A percentile compares a stretch with the other conserved stretches of the same genome.
Evolutionary conservation across 2,888 invertebrate genomes (phyloP).

Genomic region (Eupelmus urozonus): DNA sequence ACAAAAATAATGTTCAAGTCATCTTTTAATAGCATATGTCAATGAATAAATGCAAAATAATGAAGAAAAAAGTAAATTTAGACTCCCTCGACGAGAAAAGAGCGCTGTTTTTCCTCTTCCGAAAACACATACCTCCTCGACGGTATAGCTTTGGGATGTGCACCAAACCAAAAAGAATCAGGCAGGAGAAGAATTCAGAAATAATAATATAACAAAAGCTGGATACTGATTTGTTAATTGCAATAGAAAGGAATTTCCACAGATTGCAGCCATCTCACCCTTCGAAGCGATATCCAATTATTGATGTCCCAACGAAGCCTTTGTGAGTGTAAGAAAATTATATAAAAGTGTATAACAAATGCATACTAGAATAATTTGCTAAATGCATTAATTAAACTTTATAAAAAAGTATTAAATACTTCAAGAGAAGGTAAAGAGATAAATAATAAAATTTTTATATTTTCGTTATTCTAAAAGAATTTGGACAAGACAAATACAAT

Average conservation of each 20-base stretch:
- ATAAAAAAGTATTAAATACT: too few relatives aligned
- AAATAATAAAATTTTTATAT: too few relatives aligned
- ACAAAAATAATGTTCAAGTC: too few relatives aligned
- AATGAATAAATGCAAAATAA: neutral
- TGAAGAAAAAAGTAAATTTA: neutral
- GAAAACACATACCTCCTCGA: slow-evolving; percentile 46
- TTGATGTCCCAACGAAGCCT: neutral
- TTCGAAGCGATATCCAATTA: slow-evolving; percentile 14
- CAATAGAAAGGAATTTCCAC: slow-evolving; percentile 3
- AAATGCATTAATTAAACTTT: too few relatives aligned
- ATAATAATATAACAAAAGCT: slow-evolving; percentile 23
- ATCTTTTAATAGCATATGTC: too few relatives aligned
- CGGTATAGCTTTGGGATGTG: slow-evolving; percentile 26
- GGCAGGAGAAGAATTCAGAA: too few relatives aligned
- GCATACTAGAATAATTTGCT: too few relatives aligned
- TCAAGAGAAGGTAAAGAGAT: too few relatives aligned
- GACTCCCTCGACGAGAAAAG: slow-evolving; percentile 34
- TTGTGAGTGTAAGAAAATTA: slow-evolving; percentile 8
- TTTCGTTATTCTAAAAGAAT: too few relatives aligned
- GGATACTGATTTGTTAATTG: neutral
- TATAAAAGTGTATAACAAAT: too few relatives aligned
- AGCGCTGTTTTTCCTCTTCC: slow-evolving; percentile 21
- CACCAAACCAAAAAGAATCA: slow-evolving; percentile 44
- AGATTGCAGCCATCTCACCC: neutral
- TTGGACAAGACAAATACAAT: too few relatives aligned